A percentile compares a stretch with the other conserved stretches of the same genome.
Conservation (phyloP, 2,797 vertebrate genomes). For the Coccyzus lansbergi region DNA sequence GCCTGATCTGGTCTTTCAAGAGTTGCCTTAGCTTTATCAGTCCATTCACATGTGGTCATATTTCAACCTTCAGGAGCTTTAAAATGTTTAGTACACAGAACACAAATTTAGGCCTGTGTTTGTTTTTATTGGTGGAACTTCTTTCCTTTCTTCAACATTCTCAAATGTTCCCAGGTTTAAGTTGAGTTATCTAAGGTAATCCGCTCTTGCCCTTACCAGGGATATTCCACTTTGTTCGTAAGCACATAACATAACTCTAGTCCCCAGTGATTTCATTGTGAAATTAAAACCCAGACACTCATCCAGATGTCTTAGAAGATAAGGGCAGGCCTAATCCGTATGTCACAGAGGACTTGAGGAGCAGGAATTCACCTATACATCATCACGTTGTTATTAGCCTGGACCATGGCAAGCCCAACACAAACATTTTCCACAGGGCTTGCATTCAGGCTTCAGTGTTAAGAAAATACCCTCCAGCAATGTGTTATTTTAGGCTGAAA, state of each 20-base stretch:
- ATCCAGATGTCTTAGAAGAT: conserved; percentile 93
- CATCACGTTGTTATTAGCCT: conserved; percentile 92
- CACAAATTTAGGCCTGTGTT: conserved; percentile 77
- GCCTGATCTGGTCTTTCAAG: conserved; percentile 69
- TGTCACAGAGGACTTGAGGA: conserved; percentile 86
- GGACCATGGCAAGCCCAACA: conserved; percentile 75
- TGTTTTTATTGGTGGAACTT: conserved; percentile 86
- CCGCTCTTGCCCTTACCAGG: conserved; percentile 86
- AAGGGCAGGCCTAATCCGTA: conserved; percentile 85
- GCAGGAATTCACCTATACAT: conserved; percentile 93
- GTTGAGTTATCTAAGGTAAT: conserved; percentile 91
- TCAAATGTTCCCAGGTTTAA: conserved; percentile 91
- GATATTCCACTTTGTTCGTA: conserved; percentile 86
- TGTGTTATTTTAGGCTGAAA: conserved; percentile 88
- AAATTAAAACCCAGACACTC: conserved; percentile 91
- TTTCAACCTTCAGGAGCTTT: conserved; percentile 69
- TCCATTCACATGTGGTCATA: conserved; percentile 60
- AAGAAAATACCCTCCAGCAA: conserved; percentile 83
- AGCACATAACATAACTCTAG: conserved; percentile 80
- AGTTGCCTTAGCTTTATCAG: conserved; percentile 49
- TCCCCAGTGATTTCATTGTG: conserved; percentile 84
- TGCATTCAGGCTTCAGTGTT: conserved; percentile 75
- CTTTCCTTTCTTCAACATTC: conserved; percentile 90
- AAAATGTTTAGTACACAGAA: conserved; percentile 71
- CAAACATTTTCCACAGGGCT: conserved; percentile 79